These are phyloP conservation scores for Ceratoteleas bidentatus DNA, from an alignment of 1,140 invertebrate genomes.

Conservation along the genomic window DNA sequence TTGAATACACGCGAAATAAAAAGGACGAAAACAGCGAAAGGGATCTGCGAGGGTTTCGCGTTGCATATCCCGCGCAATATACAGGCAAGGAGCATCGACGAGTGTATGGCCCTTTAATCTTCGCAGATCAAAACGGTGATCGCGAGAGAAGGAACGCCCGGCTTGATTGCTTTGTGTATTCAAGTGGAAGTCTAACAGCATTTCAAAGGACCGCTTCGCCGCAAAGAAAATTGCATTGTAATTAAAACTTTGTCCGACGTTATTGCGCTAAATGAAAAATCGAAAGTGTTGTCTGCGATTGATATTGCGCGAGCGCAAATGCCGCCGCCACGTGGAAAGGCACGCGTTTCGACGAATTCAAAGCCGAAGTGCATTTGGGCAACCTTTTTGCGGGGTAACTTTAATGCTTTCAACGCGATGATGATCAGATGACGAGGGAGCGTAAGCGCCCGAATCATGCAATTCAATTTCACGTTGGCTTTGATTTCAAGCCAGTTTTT, in stretches of 20 bases:
- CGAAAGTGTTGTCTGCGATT: conserved; percentile 59
- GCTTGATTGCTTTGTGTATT: conserved; percentile 79
- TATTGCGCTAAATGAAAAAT: conserved; percentile 64
- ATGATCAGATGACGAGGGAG: too few relatives aligned
- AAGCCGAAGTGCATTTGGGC: conserved; percentile 26
- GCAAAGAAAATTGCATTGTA: conserved; percentile 80
- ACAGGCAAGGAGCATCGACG: conserved; percentile 54
- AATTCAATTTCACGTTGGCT: too few relatives aligned
- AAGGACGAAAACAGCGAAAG: background rate
- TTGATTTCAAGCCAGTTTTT: too few relatives aligned
- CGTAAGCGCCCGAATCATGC: too few relatives aligned
- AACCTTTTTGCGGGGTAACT: background rate
- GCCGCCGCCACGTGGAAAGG: conserved; percentile 15
- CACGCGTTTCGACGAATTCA: conserved; percentile 18
- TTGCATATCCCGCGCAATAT: conserved; percentile 53
- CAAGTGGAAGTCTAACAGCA: conserved; percentile 79
- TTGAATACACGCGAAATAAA: too few relatives aligned
- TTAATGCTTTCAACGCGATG: too few relatives aligned
- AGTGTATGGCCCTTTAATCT: conserved; percentile 77
- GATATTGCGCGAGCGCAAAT: conserved; percentile 39
- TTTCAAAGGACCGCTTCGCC: conserved; percentile 76
- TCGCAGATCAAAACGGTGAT: conserved; percentile 77
- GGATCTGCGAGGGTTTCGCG: conserved; percentile 6
- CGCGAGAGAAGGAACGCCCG: conserved; percentile 58
- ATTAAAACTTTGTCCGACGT: conserved; percentile 73